Conservation (phyloP, 2,113 vertebrate species). For the Fregata magnificens region DNA sequence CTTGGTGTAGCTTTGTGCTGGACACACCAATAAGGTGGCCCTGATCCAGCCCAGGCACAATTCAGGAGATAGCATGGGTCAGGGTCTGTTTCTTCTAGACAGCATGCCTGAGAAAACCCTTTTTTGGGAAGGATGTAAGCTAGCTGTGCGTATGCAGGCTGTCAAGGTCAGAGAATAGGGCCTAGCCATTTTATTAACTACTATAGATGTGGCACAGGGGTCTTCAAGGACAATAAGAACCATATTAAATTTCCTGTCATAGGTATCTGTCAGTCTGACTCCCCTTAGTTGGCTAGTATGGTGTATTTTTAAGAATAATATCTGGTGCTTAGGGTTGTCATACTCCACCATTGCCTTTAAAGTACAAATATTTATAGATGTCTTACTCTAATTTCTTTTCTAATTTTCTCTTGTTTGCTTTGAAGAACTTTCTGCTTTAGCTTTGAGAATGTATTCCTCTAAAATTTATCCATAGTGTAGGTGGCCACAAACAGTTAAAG, state of each 20-base stretch:
- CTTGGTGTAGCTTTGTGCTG: not conserved
- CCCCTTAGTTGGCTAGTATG: not conserved
- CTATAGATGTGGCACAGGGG: not conserved
- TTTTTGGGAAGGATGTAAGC: not conserved
- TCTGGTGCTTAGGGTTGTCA: not conserved
- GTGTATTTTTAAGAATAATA: not conserved
- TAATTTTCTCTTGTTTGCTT: not conserved
- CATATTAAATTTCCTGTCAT: not conserved
- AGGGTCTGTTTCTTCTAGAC: not conserved
- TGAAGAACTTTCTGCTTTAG: not conserved
- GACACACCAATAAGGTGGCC: not conserved
- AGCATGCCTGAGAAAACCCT: not conserved
- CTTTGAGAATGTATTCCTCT: not conserved
- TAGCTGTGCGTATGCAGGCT: not conserved
- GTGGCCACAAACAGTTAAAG: not conserved
- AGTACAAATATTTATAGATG: not conserved
- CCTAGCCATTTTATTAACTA: not conserved
- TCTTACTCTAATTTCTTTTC: not conserved
- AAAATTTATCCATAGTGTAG: not conserved
- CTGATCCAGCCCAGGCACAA: not conserved
- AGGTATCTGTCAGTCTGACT: not conserved
- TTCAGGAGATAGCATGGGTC: not conserved
- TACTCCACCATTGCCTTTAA: not conserved
- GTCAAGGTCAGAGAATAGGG: not conserved
- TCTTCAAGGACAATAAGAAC: not conserved